Base-by-base conservation (phyloP, 2,888 invertebrate genomes). In the Coelogynopora nodosa region DNA sequence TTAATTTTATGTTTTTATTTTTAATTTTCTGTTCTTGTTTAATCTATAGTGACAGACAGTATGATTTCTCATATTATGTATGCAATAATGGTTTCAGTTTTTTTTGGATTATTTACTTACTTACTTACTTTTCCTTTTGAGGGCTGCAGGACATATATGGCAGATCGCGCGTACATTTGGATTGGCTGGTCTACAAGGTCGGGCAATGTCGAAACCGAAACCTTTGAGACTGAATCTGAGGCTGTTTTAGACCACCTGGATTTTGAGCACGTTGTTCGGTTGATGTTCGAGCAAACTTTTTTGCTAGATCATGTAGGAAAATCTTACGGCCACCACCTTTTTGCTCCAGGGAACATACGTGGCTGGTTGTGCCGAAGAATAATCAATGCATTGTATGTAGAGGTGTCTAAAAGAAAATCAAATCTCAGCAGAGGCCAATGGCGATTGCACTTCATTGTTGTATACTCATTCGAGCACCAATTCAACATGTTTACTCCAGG, bases 301-400 rank as follows among this genome's bases (percentile, higher is more conserved):
- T 74, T 10, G 74, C 74, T 74, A 74, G 74, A 74, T 74, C 74
- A 74, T 74, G 74, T 74, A 74, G 74, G 74, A 74, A 74, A 74
- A 74, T 74, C 74, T 74, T 74, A 74, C 74, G 74, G 23, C 74
- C 74, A 74, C 74, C 74, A 74, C 74, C 2, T 74, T 74, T n/a
- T 74, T 13, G 23, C 74, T 74, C 23, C 23, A 74, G 74, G 74
- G 27, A 74, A 74, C 74, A 74, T 74, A 49, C 49, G 49, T 18
- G 49, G 74, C 23, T 74, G 74, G 74, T 74, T 74, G 74, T 13
- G 74, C 74, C 74, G 74, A 74, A 74, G 74, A 74, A 13, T 74
- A 23, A 74, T 23, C 74, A 10, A 74, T 74, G 74, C 74, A 74
- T 23, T 74, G 74, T 74, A 74, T 26, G 74, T 26, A 74, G 18